A percentile compares a stretch with the other conserved stretches of the same genome.
Conservation (phyloP, 2,888 invertebrate species). For the Mesorhabditis sp. region DNA sequence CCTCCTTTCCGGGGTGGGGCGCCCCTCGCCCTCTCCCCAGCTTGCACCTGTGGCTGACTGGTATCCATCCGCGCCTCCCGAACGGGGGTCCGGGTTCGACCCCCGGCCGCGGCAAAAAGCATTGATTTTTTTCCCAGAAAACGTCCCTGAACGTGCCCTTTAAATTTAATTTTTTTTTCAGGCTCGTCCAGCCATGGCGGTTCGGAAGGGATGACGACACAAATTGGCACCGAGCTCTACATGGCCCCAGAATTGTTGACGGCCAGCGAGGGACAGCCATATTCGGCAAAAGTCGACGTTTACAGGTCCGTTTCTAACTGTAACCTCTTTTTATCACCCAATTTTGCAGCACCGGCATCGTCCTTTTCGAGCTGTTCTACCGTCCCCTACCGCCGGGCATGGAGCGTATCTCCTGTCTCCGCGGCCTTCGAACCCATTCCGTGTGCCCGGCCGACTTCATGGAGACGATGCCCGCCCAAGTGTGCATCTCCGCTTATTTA, state of each 20-base stretch:
- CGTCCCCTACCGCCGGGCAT: conserved; percentile 78
- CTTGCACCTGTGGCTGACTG: no score
- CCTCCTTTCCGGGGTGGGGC: no score
- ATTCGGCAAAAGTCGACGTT: conserved; percentile 68
- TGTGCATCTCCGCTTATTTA: no score
- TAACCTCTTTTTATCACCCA: no score
- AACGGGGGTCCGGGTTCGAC: no score
- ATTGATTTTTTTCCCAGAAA: no score
- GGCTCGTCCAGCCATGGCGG: not conserved
- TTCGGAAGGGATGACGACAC: conserved; percentile 47
- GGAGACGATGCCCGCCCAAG: not conserved
- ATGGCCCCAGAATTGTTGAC: conserved; percentile 82
- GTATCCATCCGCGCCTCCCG: no score
- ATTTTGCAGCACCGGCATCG: conserved; percentile 59
- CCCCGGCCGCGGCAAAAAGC: no score
- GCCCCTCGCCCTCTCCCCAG: no score
- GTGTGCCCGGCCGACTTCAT: conserved; percentile 14
- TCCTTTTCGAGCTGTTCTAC: conserved; percentile 76
- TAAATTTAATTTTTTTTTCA: not conserved
- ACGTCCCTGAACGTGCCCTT: no score
- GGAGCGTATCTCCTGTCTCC: conserved; percentile 79
- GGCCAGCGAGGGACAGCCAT: conserved; percentile 55
- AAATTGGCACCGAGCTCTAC: conserved; percentile 90
- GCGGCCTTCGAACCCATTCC: conserved; percentile 14
- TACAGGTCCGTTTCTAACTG: conserved; percentile 72